These are phyloP conservation scores for Daktulosphaira vitifoliae DNA, from an alignment of 1,140 invertebrate genomes.

Conservation along the genomic window DNA sequence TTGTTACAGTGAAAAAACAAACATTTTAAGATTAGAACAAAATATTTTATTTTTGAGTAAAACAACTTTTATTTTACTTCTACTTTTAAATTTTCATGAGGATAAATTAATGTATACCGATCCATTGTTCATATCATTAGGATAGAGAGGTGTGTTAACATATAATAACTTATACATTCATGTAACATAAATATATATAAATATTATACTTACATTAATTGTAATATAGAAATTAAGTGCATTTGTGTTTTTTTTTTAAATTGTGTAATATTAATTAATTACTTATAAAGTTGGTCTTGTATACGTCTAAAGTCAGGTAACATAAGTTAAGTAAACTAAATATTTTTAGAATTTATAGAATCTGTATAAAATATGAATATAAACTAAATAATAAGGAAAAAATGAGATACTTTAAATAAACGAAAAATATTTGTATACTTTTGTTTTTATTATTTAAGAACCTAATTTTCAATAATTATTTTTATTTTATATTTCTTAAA, in stretches of 20 bases:
- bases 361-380: conserved; percentile 22
- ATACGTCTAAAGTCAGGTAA: conserved; percentile 34
- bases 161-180: conserved; percentile 10
- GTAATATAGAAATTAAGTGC: conserved; percentile 25
- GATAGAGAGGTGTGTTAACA: conserved; percentile 26
- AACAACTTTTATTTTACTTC: no score
- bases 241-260: conserved; percentile 23
- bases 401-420: no score
- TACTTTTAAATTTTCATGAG: no score
- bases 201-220: not conserved
- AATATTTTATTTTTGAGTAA: no score
- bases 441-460: no score
- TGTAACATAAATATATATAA: not conserved
- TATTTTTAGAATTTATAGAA: conserved; percentile 21
- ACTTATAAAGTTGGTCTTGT: conserved; percentile 18
- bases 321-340: conserved; percentile 8
- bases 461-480: no score
- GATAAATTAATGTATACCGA: conserved; percentile 9
- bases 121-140: conserved; percentile 34
- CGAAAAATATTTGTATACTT: no score
- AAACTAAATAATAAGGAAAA: not conserved
- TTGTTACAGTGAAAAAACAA: no score
- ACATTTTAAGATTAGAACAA: no score
- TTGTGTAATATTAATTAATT: conserved; percentile 11
- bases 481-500: no score